Percentiles rank a stretch among this genome's conserved stretches.
Evolutionary conservation across 2,888 invertebrate species (phyloP).

Genomic region (Stegophylla sp.): DNA sequence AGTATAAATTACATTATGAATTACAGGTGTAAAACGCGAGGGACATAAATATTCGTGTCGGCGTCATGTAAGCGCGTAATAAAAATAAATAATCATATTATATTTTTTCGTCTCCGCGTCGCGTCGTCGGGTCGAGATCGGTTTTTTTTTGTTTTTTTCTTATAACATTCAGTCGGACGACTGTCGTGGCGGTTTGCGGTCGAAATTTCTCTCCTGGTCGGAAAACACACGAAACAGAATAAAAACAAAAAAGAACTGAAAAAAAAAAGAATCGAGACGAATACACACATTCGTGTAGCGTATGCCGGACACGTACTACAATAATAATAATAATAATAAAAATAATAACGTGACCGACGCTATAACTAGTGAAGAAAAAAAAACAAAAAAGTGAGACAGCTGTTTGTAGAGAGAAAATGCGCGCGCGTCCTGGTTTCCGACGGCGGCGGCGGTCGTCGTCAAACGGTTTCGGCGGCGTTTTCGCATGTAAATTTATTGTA

Average conservation of each 20-base stretch:
- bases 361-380: constrained; percentile 1
- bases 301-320: constrained; percentile 38
- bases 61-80: constrained; percentile 28
- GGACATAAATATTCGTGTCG: constrained; percentile 43
- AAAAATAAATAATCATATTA: constrained; percentile 55
- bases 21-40: constrained; percentile 10
- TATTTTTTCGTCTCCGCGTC: constrained; percentile 16
- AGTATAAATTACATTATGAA: too few species aligned
- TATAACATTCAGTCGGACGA: neutral
- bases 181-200: neutral
- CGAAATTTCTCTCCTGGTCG: constrained; percentile 15
- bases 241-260: neutral
- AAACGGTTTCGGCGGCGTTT: constrained; percentile 24
- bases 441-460: constrained; percentile 23
- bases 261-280: neutral
- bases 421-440: constrained; percentile 34
- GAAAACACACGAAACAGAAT: constrained; percentile 6
- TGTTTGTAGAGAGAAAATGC: too few species aligned
- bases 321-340: constrained; percentile 17
- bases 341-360: constrained; percentile 51
- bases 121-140: neutral
- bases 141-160: neutral
- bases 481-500: constrained; percentile 42
- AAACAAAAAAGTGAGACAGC: neutral
- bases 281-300: too few species aligned